Percentiles rank a stretch among this genome's conserved stretches.
phyloP scores from a whole-genome alignment of 2,797 vertebrate species.

The Chloroceryle inda region DNA sequence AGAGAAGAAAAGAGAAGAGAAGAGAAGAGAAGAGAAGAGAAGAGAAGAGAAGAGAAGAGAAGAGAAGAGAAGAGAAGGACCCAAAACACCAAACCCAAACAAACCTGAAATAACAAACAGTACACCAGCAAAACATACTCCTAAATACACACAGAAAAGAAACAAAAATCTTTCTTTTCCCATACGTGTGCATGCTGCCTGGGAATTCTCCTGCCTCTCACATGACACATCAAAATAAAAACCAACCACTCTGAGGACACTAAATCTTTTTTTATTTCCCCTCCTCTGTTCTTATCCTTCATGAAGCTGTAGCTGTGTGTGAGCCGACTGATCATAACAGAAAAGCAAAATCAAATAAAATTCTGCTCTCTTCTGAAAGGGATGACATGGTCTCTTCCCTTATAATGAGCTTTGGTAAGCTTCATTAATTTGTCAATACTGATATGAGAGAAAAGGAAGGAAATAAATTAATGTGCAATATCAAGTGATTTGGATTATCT shows the following conservation, averaged over 20 bases:
- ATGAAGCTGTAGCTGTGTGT: background rate
- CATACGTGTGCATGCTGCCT: background rate
- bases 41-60: no score
- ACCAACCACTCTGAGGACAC: background rate
- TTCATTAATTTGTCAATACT: background rate
- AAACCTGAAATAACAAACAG: background rate
- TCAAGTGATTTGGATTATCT: background rate
- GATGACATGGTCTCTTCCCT: background rate
- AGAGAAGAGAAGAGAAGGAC: no score
- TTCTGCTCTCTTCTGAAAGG: background rate
- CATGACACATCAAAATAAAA: background rate
- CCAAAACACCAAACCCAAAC: background rate
- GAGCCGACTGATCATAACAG: background rate
- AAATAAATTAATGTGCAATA: background rate
- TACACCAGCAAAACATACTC: background rate
- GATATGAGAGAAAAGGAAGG: background rate
- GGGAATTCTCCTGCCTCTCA: background rate
- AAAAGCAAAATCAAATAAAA: background rate
- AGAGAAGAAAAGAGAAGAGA: no score
- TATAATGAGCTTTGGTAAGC: background rate
- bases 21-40: no score
- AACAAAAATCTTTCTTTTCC: background rate
- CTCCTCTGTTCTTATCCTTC: background rate
- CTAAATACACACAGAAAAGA: background rate
- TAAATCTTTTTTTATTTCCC: background rate